Conservation (phyloP, 2,888 invertebrate species). For the Lacanobia wlatinum region DNA sequence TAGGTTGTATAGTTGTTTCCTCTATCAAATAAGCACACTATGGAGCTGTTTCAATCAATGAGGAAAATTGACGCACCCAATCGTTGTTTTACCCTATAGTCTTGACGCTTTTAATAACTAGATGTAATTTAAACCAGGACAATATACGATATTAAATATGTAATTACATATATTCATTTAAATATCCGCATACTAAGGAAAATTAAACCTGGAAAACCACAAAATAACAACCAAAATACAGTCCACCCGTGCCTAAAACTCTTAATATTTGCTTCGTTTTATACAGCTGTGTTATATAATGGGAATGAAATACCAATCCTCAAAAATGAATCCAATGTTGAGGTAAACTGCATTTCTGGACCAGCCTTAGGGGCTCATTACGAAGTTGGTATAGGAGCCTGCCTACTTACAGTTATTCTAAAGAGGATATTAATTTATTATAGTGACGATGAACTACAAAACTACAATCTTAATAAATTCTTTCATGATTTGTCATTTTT, state of each 20-base stretch:
- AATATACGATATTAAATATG: background rate
- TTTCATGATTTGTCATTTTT: background rate
- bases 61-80: conserved; percentile 6
- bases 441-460: background rate
- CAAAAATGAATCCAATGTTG: background rate
- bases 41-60: background rate
- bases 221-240: background rate
- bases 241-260: background rate
- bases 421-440: conserved; percentile 3
- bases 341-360: background rate
- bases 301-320: conserved; percentile 1
- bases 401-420: background rate
- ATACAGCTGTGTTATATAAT: background rate
- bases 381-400: background rate
- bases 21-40: background rate
- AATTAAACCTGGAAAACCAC: background rate
- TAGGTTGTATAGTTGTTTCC: background rate
- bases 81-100: background rate
- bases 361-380: background rate
- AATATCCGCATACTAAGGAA: conserved; percentile 18
- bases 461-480: background rate
- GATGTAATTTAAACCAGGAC: background rate
- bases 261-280: background rate
- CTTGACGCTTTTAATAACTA: background rate
- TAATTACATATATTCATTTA: background rate